Evolutionary conservation across 2,113 vertebrate species (phyloP).

Genomic region (Tragelaphus strepsiceros): DNA sequence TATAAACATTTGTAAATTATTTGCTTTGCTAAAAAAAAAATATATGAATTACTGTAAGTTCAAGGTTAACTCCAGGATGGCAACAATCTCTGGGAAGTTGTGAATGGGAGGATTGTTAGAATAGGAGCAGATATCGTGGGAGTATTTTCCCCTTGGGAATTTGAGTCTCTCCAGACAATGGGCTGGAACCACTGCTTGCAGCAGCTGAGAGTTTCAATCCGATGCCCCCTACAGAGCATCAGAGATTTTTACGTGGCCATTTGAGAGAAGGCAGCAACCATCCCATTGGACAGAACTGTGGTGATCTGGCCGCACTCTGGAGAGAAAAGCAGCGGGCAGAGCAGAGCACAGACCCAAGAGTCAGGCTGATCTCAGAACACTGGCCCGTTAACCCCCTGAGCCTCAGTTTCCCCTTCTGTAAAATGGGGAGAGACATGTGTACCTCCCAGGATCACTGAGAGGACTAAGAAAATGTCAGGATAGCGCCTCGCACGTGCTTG

Average conservation of each 20-base stretch:
- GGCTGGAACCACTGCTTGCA: background rate
- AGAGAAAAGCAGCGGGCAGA: background rate
- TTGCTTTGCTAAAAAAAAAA: background rate
- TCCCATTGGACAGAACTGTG: accelerated
- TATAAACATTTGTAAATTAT: background rate
- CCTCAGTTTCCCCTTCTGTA: background rate
- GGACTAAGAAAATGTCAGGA: accelerated
- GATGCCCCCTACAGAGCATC: background rate
- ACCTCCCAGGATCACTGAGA: accelerated
- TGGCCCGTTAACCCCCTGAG: background rate
- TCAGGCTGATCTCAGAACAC: background rate
- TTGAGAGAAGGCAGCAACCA: background rate
- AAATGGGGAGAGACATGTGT: background rate
- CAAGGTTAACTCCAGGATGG: background rate
- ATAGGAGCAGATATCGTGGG: too few species aligned
- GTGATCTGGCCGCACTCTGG: background rate
- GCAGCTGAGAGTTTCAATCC: background rate
- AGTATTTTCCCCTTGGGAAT: background rate
- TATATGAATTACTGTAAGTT: background rate
- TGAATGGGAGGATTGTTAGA: background rate
- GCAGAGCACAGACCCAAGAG: background rate
- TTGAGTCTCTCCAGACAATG: background rate
- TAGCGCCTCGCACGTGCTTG: accelerated
- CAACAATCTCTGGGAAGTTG: background rate
- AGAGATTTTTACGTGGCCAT: background rate